These are phyloP conservation scores for Azorinus chamasolen DNA, from an alignment of 2,888 invertebrate genomes.

Conservation along the genomic window DNA sequence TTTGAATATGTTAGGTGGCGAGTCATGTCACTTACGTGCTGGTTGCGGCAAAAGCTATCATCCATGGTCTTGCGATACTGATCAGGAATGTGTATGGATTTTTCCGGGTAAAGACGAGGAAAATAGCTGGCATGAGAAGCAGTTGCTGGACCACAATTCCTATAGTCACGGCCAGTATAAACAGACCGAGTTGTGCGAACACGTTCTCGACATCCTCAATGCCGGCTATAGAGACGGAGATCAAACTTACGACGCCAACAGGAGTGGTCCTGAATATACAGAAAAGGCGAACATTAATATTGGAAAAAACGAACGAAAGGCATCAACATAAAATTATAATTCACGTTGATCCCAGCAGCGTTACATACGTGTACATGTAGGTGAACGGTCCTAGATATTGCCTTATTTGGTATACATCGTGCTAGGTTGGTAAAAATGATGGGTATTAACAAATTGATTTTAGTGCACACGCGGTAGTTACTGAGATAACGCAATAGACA, in stretches of 20 bases:
- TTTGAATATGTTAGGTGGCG: no score
- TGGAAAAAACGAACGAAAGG: no score
- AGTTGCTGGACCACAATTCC: constrained; percentile 75
- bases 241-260: constrained; percentile 76
- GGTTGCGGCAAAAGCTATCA: constrained; percentile 80
- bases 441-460: no score
- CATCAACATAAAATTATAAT: no score
- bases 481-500: no score
- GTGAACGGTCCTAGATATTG: no score
- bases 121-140: constrained; percentile 69
- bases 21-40: constrained; percentile 84
- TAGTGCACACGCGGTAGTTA: no score
- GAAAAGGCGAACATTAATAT: no score
- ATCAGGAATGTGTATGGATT: constrained; percentile 78
- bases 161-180: constrained; percentile 72
- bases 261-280: constrained; percentile 74
- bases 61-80: constrained; percentile 72
- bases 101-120: constrained; percentile 71
- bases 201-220: constrained; percentile 66
- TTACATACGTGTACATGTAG: no score
- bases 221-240: constrained; percentile 77
- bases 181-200: constrained; percentile 75
- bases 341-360: no score
- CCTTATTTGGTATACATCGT: no score
- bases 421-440: no score